Percentiles rank a stretch among this genome's conserved stretches.
phyloP scores from a whole-genome alignment of 2,113 vertebrate species.

The Ibidorhyncha struthersii region DNA sequence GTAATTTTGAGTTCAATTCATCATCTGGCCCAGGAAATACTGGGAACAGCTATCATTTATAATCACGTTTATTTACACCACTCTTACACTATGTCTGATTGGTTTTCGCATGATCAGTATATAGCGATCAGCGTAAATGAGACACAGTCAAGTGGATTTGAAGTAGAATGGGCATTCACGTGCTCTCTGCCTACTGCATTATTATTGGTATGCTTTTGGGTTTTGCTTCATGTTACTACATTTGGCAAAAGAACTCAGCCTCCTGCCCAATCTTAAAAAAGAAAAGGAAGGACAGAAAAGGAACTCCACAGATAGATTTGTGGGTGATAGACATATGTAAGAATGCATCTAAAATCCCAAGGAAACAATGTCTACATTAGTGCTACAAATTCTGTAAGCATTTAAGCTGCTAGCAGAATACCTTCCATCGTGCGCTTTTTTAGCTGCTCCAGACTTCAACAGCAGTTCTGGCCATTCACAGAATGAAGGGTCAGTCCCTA shows the following conservation, averaged over 20 bases:
- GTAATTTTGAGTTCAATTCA: background rate
- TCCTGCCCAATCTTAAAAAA: background rate
- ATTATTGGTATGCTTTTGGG: background rate
- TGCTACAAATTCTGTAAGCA: background rate
- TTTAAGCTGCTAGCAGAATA: background rate
- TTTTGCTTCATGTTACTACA: background rate
- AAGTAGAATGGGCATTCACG: background rate
- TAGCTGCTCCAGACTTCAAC: background rate
- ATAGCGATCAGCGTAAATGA: background rate
- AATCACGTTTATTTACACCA: background rate
- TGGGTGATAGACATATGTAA: background rate
- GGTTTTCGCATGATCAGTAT: background rate
- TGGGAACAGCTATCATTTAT: background rate
- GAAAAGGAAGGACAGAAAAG: background rate
- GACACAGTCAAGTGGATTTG: background rate
- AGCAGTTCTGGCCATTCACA: background rate
- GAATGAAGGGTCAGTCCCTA: background rate
- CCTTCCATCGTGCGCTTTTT: background rate
- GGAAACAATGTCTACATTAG: background rate
- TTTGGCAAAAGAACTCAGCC: background rate
- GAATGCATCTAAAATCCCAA: background rate
- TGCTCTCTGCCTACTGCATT: background rate
- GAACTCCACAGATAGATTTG: background rate
- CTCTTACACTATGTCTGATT: background rate
- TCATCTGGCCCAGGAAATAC: background rate